These are phyloP conservation scores for Ormyrus labotus DNA, from an alignment of 2,888 invertebrate species.

Conservation along the genomic window DNA sequence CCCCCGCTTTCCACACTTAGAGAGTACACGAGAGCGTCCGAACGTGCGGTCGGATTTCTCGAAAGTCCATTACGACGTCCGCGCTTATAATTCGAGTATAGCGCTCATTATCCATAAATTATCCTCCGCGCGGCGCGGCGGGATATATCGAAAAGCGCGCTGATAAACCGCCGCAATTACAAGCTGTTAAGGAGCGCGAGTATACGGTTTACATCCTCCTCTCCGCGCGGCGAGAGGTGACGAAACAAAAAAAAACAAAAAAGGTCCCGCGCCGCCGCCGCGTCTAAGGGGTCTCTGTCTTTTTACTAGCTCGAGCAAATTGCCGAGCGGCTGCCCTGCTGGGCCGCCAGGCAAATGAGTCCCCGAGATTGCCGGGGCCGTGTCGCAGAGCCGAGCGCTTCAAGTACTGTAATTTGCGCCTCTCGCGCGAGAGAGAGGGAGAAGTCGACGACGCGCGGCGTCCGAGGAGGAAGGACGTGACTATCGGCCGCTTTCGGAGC, in stretches of 20 bases:
- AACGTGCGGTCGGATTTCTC: too few species aligned
- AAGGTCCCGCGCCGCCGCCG: neutral
- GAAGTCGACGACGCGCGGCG: neutral
- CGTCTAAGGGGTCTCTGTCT: neutral
- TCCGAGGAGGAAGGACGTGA: conserved; percentile 23
- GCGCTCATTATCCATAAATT: neutral
- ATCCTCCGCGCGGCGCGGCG: neutral
- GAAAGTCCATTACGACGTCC: too few species aligned
- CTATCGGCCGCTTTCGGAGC: neutral
- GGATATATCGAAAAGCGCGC: neutral
- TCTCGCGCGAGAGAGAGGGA: neutral
- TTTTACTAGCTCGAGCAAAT: too few species aligned
- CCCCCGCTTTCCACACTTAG: too few species aligned
- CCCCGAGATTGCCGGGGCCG: conserved; percentile 31
- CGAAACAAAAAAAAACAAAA: conserved; percentile 27
- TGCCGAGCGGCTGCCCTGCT: neutral
- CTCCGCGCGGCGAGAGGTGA: conserved; percentile 14
- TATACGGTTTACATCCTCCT: neutral
- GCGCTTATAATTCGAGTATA: too few species aligned
- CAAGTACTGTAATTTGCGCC: conserved; percentile 36
- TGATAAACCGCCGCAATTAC: conserved; percentile 24
- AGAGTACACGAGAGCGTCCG: too few species aligned
- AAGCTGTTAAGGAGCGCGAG: conserved; percentile 27
- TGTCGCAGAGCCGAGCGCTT: conserved; percentile 20
- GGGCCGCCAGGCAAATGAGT: conserved; percentile 44